phyloP scores from a whole-genome alignment of 2,113 vertebrate genomes.

The Penelope pileata region DNA sequence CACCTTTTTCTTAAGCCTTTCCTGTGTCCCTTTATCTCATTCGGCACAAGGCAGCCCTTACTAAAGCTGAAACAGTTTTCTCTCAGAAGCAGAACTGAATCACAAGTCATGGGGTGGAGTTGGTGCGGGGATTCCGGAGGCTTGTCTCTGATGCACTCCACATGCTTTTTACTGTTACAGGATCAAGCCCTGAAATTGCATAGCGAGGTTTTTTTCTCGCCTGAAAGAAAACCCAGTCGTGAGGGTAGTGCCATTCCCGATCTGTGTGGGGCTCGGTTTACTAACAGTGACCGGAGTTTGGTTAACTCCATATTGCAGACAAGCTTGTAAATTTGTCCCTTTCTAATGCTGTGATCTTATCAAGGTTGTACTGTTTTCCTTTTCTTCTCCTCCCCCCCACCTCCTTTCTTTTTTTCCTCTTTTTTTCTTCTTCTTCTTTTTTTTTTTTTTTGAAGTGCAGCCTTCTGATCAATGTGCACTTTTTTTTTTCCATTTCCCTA shows the following conservation, averaged over 20 bases:
- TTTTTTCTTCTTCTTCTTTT: background rate
- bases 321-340: slow-evolving; percentile 59
- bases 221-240: background rate
- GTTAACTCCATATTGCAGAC: slow-evolving; percentile 66
- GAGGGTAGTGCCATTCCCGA: slow-evolving; percentile 13
- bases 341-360: slow-evolving; percentile 54
- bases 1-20: background rate
- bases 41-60: background rate
- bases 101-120: background rate
- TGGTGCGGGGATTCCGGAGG: background rate
- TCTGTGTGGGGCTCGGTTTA: slow-evolving; percentile 41
- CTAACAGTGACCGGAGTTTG: slow-evolving; percentile 57
- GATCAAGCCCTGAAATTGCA: background rate
- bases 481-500: slow-evolving; percentile 75
- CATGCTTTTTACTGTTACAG: background rate
- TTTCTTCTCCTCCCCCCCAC: slow-evolving; percentile 32
- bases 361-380: slow-evolving; percentile 64
- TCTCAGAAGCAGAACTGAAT: background rate
- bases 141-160: background rate
- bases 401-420: slow-evolving; percentile 7
- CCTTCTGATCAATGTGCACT: slow-evolving; percentile 79
- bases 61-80: background rate
- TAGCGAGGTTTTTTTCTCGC: background rate
- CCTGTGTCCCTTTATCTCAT: background rate
- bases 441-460: slow-evolving; percentile 52